Base-by-base conservation (phyloP, 1,140 invertebrate species). In the Geopemphigus sp. region DNA sequence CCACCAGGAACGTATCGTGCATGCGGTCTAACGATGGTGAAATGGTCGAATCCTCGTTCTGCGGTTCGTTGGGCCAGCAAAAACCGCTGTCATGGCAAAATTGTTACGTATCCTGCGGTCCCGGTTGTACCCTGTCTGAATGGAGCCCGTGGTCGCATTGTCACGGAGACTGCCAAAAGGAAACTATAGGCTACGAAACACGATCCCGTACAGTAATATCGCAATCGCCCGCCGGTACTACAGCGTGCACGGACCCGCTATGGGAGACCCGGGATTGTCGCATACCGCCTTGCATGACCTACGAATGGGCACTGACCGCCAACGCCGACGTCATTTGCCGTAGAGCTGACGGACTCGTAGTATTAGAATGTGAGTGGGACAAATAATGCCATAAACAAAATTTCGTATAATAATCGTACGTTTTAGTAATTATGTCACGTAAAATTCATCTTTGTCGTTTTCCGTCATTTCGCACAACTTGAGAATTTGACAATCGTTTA, bases 71-170 rank as follows among this genome's bases (percentile, higher is more conserved):
- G 50, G 80, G 73, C 3, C 81, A 81, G 5, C 83, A 82, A 26
- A 82, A 83, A 57, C 84, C 84, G n/a, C 82, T 82, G 17, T 82
- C 83, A 15, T 83, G 83, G 83, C 85, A 86, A 29, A 82, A 83
- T 11, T 90, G 89, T 82, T 85, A 87, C 70, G 86, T 88, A 17
- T 86, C 88, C 0, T 89, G 89, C 82, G 85, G 86, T 26, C 84
- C 86, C 29, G 89, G 89, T 82, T 90, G 89, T 82, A 87, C 89
- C 14, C 82, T 88, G 29, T 87, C 87, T 5, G 85, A 88, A 4
- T 90, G 89, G 89, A 85, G 86, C 10, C 82, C 84, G 8, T 90
- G 89, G 89, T 87, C 87, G 0, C 83, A 85, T 22, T 90, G 89
- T 80, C 86, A 86, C 76, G 83, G 84, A 0, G 85, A 85, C 50